Evolutionary conservation across 2,797 vertebrate genomes (phyloP).

Genomic region (Eremophila alpestris): DNA sequence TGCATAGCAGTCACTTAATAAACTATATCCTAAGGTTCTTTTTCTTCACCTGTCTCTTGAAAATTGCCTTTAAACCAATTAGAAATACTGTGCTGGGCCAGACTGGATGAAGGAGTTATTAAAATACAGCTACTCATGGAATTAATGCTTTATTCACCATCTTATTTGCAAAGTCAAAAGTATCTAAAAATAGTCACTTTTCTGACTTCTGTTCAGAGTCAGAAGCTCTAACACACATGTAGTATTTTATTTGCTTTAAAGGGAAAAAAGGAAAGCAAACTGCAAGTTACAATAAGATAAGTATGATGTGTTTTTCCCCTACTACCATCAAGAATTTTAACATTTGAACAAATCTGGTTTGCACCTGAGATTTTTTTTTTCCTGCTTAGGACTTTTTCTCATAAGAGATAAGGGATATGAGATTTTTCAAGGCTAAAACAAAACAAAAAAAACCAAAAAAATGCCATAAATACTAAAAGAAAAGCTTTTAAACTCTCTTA

Average conservation of each 20-base stretch:
- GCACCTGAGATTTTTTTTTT: not conserved
- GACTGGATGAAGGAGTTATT: not conserved
- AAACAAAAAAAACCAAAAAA: not conserved
- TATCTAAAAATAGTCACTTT: not conserved
- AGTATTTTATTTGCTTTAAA: not conserved
- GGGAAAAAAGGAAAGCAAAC: not conserved
- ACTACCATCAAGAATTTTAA: not conserved
- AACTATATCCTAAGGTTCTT: not conserved
- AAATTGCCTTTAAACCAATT: not conserved
- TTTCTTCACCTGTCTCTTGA: not conserved
- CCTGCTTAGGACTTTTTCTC: not conserved
- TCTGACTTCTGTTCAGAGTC: not conserved
- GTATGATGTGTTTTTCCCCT: not conserved
- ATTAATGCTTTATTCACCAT: not conserved
- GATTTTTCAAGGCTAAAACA: not conserved
- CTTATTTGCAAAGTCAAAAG: not conserved
- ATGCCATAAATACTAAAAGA: not conserved
- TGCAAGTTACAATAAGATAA: too few relatives aligned
- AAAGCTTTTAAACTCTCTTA: not conserved
- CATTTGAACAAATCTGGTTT: not conserved
- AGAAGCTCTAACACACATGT: not conserved
- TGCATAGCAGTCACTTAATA: not conserved
- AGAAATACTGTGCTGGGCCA: not conserved
- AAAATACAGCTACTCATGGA: not conserved
- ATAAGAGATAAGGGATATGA: accelerated